Conservation (phyloP, 1,140 invertebrate species). For the Uloborus diversus region DNA sequence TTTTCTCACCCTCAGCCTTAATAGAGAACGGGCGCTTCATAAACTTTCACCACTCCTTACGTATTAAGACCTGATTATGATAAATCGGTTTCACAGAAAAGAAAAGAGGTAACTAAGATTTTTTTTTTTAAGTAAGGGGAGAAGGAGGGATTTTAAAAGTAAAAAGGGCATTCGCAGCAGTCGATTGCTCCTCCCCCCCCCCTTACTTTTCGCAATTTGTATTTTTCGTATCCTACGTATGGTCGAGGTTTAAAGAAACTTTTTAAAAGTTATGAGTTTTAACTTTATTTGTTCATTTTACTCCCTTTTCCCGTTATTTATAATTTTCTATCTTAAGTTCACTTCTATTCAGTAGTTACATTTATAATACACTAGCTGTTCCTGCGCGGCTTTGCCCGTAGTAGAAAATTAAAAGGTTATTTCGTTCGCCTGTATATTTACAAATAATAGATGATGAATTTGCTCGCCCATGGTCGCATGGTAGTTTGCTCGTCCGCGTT, state of each 20-base stretch:
- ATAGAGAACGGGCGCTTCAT: constrained; percentile 35
- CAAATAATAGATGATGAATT: too few species aligned
- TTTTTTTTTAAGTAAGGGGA: constrained; percentile 44
- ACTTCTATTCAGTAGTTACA: too few species aligned
- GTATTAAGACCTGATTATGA: constrained; percentile 56
- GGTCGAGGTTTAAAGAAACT: not conserved
- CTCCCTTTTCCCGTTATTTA: too few species aligned
- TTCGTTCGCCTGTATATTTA: too few species aligned
- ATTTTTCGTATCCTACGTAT: not conserved
- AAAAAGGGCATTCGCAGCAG: constrained; percentile 38
- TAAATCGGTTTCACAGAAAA: constrained; percentile 44
- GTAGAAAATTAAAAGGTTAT: too few species aligned
- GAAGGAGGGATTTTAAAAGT: constrained; percentile 17
- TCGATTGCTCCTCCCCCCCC: constrained; percentile 13
- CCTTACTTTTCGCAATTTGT: constrained; percentile 1
- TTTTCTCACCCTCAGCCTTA: not conserved
- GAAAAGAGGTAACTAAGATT: constrained; percentile 33
- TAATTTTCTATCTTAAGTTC: too few species aligned
- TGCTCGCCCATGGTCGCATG: too few species aligned
- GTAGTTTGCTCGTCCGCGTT: too few species aligned
- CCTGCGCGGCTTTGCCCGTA: too few species aligned
- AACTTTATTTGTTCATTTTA: too few species aligned
- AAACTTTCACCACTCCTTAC: constrained; percentile 51
- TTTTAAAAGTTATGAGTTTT: too few species aligned
- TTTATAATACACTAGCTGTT: too few species aligned